Percentiles rank a stretch among this genome's conserved stretches.
Conservation (phyloP, 2,888 invertebrate species). For the Pocota personata region DNA sequence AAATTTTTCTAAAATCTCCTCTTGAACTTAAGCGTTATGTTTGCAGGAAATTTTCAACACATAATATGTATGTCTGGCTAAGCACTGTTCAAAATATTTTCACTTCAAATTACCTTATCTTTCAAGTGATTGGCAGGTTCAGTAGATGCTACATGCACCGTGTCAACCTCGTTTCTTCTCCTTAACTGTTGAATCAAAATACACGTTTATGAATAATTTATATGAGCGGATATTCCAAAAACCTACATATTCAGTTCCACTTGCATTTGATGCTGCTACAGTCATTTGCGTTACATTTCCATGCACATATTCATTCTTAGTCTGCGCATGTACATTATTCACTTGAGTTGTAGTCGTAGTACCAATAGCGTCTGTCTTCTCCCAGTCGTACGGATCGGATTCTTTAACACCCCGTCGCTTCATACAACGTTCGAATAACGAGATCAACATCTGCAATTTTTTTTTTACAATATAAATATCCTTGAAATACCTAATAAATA, state of each 20-base stretch:
- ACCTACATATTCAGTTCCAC: slow-evolving; percentile 82
- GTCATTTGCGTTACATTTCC: slow-evolving; percentile 83
- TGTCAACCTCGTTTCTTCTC: slow-evolving; percentile 86
- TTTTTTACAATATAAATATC: background rate
- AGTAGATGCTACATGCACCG: slow-evolving; percentile 85
- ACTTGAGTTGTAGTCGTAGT: slow-evolving; percentile 80
- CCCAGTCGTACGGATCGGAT: slow-evolving; percentile 98
- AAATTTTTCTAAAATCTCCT: background rate
- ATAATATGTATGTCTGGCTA: background rate
- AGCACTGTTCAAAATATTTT: background rate
- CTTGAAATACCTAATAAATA: too few species aligned
- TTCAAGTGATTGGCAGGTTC: slow-evolving; percentile 85
- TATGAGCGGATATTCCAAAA: background rate
- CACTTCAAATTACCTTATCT: slow-evolving; percentile 79
- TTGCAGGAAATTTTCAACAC: background rate
- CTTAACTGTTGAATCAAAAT: slow-evolving; percentile 83
- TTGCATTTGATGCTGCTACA: slow-evolving; percentile 82
- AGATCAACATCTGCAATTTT: slow-evolving; percentile 88
- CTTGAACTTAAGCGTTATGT: background rate
- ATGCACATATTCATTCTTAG: slow-evolving; percentile 81
- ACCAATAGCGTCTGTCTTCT: slow-evolving; percentile 85
- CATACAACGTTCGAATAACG: slow-evolving; percentile 95
- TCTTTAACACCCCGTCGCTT: slow-evolving; percentile 95
- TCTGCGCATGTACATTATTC: slow-evolving; percentile 79
- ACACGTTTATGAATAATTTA: background rate